Base-by-base conservation (phyloP, 1,140 invertebrate species). In the Hypsibius dujardini region DNA sequence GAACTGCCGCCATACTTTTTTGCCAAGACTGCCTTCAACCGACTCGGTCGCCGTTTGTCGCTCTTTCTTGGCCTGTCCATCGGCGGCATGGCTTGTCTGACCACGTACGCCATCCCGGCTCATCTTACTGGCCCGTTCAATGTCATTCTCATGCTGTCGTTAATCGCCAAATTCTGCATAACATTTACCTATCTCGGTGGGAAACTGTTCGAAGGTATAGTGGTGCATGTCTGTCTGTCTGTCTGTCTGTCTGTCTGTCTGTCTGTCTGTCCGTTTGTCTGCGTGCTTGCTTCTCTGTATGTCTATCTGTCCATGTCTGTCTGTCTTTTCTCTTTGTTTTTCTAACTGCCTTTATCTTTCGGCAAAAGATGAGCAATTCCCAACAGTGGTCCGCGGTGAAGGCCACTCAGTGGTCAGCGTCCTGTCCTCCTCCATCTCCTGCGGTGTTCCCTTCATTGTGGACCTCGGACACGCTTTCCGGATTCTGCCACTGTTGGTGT, bases 401-500 rank as follows among this genome's bases (percentile, higher is more conserved):
- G 62, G 62, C 3, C 62, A 67, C 42, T 67, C 62, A 14, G 3
- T 42, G 7, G 62, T 67, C 42, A 67, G 62, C 62, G 7, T 67
- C 3, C 7, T 42, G 42, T 67, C 62, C 7, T 7, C 62, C 62
- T 14, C 42, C 7, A 3, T 67, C 7, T 67, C 62, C 3, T 67
- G 62, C 42, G 62, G 62, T 67, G 62, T 67, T 7, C 62, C 62
- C 3, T 67, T 7, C 7, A 67, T 67, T 42, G 62, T 67, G 3
- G 42, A 14, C 42, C 62, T 67, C 42, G 62, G 62, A 14, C 7
- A 67, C 45, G 42, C 12, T 3, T 7, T 67, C 3, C 12, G 42
- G 69, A 74, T n/a, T 45, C 72, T 67, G 3, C 62, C 62, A 3
- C 40, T 91, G 0, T 75, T 88, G 1, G 85, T 90, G 12, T 79